Base-by-base conservation (phyloP, 2,888 invertebrate genomes). In the Drosophila tanythrix region DNA sequence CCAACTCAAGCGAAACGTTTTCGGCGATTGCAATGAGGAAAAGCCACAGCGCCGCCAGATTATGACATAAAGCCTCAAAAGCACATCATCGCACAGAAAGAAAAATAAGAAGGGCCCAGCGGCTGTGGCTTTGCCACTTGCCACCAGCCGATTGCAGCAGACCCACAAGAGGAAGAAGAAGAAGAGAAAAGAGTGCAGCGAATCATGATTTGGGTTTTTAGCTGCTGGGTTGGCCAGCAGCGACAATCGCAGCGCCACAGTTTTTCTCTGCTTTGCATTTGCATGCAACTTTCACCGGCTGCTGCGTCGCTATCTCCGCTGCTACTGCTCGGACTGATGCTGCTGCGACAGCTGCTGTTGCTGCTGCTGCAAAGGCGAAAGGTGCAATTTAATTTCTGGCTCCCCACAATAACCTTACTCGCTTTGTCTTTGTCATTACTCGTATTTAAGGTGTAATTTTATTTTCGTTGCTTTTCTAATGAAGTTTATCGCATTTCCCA, bases 351-450 rank as follows among this genome's bases (percentile, higher is more conserved):
- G 55, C 29, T 29, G 69, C 29, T 25, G 53, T 40, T 18, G 52
- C 36, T 27, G 58, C 56, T 52, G 51, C 62, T 15, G 21, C 75
- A 62, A 80, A 76, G 76, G 86, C 87, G 87, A 88, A 88, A 88
- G 90, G 87, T 88, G 87, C 90, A 88, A 88, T 88, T 88, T 90
- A 88, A 88, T 90, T 88, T 86, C 86, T 86, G 74, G 74, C 76
- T 82, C 82, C 74, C 80, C 87, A 80, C 68, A 79, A 71, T 83
- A 87, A 86, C 83, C 88, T 86, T 90, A 76, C 82, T 75, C 72
- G 76, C 83, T 77, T 70, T 82, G 76, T 82, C 84, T 72, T 75
- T 81, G 67, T 78, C 73, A 62, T 77, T 74, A 56, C 58, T 50
- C n/a, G 69, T 69, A 76, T 57, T 74, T 73, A 60, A 74, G 63